Evolutionary conservation across 1,140 invertebrate genomes (phyloP), one percentile per base, ranked within the genome.

Genomic region (Pseudobourletiella spinata): DNA sequence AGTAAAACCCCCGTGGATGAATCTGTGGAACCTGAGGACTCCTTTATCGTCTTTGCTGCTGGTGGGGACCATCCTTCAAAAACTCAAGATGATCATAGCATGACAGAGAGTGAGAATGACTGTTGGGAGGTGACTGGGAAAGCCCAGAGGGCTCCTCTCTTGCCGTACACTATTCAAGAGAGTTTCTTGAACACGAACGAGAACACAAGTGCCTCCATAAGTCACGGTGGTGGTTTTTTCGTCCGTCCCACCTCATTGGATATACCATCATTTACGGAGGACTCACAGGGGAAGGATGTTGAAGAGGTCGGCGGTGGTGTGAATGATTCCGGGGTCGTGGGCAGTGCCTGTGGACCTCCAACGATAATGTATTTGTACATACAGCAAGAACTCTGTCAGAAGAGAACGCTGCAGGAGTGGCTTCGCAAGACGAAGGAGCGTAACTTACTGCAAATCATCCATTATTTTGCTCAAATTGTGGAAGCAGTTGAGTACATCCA

Each of bases 401-500:
- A 86, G 69, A 84, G 93, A 59, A 95, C 88, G 67, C 77, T 98
- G 6, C 84, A 87, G 70, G 92, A 96, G 65, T 98, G 95, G 95
- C 74, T 98, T 2, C 76, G 78, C 50, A 39, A 56, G 32, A 70
- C 76, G 77, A 15, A 76, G 79, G 67, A 77, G 76, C 70, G 82
- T 52, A 71, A 84, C 71, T 69, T 74, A 35, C 66, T 58, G 1
- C 71, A 80, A 70, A 79, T 88, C 22, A 77, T 89, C 25, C 79
- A 82, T 54, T 86, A 96, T 59, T 98, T 98, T 78, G 81, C 85
- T 70, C 92, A 98, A 76, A 96, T 98, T 71, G 84, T 95, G 1
- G 82, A 86, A 64, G 95, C 93, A 25, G 92, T 98, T 6, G 88
- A 95, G 62, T 98, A 98, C 78, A 88, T 98, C 0, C 95, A 98